phyloP scores from a whole-genome alignment of 2,797 vertebrate genomes.

The Alectoris magna region DNA sequence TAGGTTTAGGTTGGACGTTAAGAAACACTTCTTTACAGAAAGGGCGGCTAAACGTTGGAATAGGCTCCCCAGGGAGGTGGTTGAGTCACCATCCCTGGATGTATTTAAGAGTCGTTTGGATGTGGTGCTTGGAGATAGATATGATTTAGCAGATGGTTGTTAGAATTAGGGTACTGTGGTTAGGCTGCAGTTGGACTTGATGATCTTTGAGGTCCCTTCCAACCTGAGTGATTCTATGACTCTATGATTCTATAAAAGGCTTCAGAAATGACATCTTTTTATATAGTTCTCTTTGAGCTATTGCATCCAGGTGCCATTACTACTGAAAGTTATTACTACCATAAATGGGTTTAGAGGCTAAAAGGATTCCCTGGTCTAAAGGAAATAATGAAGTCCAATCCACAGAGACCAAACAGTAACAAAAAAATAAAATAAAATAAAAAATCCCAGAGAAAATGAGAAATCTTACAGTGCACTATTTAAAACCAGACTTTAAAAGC shows the following conservation, averaged over 20 bases:
- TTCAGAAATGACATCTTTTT: conserved; percentile 78
- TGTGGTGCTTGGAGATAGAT: too few species aligned
- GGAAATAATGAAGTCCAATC: conserved; percentile 42
- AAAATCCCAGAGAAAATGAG: background rate
- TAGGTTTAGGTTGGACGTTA: too few species aligned
- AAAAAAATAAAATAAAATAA: background rate
- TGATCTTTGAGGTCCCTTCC: too few species aligned
- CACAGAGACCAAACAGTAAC: conserved; percentile 17
- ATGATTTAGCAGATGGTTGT: too few species aligned
- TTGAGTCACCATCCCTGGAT: too few species aligned
- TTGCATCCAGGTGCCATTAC: conserved; percentile 84
- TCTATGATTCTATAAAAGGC: conserved; percentile 51
- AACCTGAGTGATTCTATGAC: too few species aligned
- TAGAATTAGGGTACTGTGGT: too few species aligned
- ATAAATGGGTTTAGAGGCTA: conserved; percentile 75
- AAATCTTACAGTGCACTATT: background rate
- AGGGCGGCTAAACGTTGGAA: too few species aligned
- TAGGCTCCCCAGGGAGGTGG: too few species aligned
- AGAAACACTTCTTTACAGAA: too few species aligned
- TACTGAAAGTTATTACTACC: conserved; percentile 86
- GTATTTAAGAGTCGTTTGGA: too few species aligned
- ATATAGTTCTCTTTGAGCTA: conserved; percentile 71
- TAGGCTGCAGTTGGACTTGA: too few species aligned
- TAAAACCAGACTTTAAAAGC: background rate
- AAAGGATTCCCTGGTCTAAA: conserved; percentile 74